A percentile compares a stretch with the other conserved stretches of the same genome.
These are phyloP conservation scores for Eupithecia subumbrata DNA, from an alignment of 2,888 invertebrate genomes.

Conservation along the genomic window DNA sequence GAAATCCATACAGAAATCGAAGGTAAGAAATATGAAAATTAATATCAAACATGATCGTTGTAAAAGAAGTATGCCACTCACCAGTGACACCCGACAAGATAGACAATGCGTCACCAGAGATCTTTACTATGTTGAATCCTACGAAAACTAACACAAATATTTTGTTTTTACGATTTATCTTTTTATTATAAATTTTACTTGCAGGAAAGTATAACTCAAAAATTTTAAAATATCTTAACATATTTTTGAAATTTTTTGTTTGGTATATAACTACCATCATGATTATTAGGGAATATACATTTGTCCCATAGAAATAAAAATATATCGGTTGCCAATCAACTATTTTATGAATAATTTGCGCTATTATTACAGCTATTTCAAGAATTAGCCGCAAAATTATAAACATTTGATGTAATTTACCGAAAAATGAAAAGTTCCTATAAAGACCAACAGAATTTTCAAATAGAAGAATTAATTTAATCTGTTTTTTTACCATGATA, in stretches of 20 bases:
- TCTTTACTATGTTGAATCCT: neutral
- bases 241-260: conserved; percentile 10
- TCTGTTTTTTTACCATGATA: conserved; percentile 12
- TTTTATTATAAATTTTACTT: conserved; percentile 1
- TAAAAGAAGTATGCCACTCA: neutral
- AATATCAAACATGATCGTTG: neutral
- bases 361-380: neutral
- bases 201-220: neutral
- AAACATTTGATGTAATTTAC: conserved; percentile 1
- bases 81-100: neutral
- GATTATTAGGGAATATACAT: neutral
- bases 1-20: conserved; percentile 3
- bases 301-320: conserved; percentile 1
- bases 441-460: conserved; percentile 1
- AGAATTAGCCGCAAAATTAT: neutral
- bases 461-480: neutral
- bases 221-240: conserved; percentile 7
- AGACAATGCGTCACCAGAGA: neutral
- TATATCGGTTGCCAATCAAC: neutral
- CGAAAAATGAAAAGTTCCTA: neutral
- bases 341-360: too few relatives aligned
- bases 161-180: neutral
- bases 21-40: neutral
- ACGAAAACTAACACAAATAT: conserved; percentile 5
- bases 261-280: neutral